Conservation (phyloP, 2,797 vertebrate species). For the Malurus leucopterus region DNA sequence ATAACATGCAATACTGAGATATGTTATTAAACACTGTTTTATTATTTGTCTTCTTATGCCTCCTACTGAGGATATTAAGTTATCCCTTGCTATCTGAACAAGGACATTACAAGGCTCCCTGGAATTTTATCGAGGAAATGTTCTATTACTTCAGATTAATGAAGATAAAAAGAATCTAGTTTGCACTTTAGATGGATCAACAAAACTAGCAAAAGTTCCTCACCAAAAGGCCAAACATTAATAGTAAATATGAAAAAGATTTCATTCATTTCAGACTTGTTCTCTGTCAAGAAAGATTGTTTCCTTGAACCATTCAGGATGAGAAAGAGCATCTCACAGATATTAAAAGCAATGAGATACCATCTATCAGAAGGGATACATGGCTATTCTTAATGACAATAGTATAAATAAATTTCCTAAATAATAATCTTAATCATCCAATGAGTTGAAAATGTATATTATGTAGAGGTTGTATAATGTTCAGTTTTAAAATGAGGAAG, state of each 20-base stretch:
- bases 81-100: background rate
- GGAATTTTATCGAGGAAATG: background rate
- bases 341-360: background rate
- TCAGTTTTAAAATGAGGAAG: background rate
- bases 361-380: background rate
- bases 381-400: background rate
- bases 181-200: background rate
- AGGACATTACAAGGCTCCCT: background rate
- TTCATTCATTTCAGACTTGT: background rate
- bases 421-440: background rate
- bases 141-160: background rate
- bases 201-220: background rate
- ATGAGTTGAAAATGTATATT: background rate
- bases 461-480: accelerated
- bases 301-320: background rate
- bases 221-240: background rate
- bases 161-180: background rate
- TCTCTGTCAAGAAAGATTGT: background rate
- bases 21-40: accelerated
- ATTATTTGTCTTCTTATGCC: background rate
- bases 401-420: background rate
- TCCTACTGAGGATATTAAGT: background rate
- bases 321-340: background rate
- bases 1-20: background rate
- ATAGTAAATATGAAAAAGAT: background rate